A percentile compares a stretch with the other conserved stretches of the same genome.
These are phyloP conservation scores for Rhynchophorus ferrugineus DNA, from an alignment of 1,140 invertebrate genomes.

Conservation along the genomic window DNA sequence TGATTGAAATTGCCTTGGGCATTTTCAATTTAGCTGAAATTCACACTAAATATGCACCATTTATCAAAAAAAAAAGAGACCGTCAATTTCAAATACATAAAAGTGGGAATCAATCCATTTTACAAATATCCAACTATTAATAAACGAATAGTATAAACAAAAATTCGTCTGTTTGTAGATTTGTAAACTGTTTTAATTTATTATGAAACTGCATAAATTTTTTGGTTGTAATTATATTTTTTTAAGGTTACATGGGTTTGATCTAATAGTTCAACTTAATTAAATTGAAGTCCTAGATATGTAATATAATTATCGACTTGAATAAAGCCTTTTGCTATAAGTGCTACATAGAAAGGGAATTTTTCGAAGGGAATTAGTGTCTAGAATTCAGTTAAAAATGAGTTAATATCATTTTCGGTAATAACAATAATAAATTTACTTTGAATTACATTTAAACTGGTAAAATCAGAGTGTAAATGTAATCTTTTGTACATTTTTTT, in stretches of 20 bases:
- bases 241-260: not conserved
- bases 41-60: slow-evolving; percentile 20
- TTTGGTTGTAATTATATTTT: not conserved
- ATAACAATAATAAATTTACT: no score
- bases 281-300: no score
- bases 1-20: slow-evolving; percentile 16
- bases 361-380: no score
- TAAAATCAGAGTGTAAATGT: no score
- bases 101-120: slow-evolving; percentile 9
- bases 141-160: slow-evolving; percentile 1
- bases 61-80: slow-evolving; percentile 17
- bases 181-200: not conserved
- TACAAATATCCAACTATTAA: slow-evolving; percentile 3
- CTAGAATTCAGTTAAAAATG: no score
- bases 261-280: no score
- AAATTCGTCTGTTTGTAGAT: not conserved
- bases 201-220: not conserved
- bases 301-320: no score
- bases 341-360: no score
- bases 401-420: no score
- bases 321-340: no score
- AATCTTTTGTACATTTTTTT: no score
- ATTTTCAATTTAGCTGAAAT: slow-evolving; percentile 20
- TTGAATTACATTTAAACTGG: no score
- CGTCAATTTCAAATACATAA: slow-evolving; percentile 10